Percentiles rank a stretch among this genome's conserved stretches.
phyloP scores from a whole-genome alignment of 30 jellyfish, hydroid and myxozoan genomes.

The Aurelia coerulea region DNA sequence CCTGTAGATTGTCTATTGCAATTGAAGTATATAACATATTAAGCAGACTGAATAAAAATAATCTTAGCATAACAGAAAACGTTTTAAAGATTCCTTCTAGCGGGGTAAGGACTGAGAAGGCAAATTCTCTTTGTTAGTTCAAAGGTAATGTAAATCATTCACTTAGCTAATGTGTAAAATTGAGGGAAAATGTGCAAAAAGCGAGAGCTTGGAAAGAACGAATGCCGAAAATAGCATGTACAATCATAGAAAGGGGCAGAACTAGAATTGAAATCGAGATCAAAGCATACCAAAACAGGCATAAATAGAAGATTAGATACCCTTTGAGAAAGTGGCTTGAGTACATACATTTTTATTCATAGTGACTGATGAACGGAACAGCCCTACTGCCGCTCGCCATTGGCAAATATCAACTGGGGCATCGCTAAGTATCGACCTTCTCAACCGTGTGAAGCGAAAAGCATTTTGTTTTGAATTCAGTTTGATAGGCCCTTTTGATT shows the following conservation, averaged over 20 bases:
- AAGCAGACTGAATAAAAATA: conserved; percentile 35
- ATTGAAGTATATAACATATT: conserved; percentile 17
- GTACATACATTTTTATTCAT: conserved; percentile 1
- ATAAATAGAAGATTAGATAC: conserved; percentile 7
- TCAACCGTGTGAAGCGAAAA: conserved; percentile 40
- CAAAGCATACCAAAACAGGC: conserved; percentile 4
- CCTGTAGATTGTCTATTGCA: conserved; percentile 31
- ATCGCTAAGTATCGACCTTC: conserved; percentile 25
- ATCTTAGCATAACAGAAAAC: conserved; percentile 26
- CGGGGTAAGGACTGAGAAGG: conserved; percentile 31
- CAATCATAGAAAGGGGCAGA: conserved; percentile 21
- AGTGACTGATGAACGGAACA: conserved; percentile 45
- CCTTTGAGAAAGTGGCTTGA: conserved; percentile 21
- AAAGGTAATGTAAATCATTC: conserved; percentile 13
- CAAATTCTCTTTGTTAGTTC: conserved; percentile 23
- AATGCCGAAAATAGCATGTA: conserved; percentile 14
- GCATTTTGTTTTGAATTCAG: too few species aligned
- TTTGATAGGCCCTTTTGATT: too few species aligned
- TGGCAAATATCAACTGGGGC: conserved; percentile 18
- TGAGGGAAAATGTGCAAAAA: conserved; percentile 30
- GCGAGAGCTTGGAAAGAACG: conserved; percentile 6
- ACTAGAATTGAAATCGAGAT: conserved; percentile 17
- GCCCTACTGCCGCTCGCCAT: conserved; percentile 39
- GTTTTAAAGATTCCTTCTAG: conserved; percentile 26
- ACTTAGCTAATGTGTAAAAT: conserved; percentile 11